Percentiles rank a stretch among this genome's conserved stretches.
Conservation (phyloP, 2,113 vertebrate species). For the Nettapus auritus region DNA sequence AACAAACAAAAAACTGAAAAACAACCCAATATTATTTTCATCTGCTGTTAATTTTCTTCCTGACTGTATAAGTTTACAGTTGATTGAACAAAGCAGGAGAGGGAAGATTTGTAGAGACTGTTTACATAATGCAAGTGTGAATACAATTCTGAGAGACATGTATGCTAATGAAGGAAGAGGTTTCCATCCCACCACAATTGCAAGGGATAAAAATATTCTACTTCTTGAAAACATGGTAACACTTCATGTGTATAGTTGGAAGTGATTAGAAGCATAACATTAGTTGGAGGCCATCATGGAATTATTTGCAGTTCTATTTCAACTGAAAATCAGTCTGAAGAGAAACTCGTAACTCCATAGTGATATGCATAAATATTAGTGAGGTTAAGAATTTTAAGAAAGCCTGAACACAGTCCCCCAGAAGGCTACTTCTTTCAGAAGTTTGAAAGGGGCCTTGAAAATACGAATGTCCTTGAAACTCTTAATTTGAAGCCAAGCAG, state of each 20-base stretch:
- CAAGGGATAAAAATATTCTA: background rate
- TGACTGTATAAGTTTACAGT: background rate
- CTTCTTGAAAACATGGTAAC: background rate
- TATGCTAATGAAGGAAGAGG: background rate
- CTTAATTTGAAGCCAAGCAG: background rate
- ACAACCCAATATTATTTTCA: background rate
- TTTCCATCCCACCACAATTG: background rate
- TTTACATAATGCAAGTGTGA: background rate
- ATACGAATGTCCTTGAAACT: background rate
- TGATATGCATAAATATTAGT: background rate
- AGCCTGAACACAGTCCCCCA: background rate
- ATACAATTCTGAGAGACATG: background rate
- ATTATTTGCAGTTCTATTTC: background rate
- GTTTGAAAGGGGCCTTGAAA: background rate
- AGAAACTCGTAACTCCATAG: rapidly evolving
- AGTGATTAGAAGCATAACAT: background rate
- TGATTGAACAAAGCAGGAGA: background rate
- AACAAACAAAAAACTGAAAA: background rate
- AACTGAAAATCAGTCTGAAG: background rate
- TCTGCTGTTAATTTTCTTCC: background rate
- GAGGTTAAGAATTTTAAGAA: background rate
- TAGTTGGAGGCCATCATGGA: background rate
- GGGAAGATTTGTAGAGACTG: background rate
- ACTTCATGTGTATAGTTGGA: background rate
- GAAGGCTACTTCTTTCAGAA: background rate